Conservation (phyloP, 2,797 vertebrate species). For the Rhinophrynus dorsalis region DNA sequence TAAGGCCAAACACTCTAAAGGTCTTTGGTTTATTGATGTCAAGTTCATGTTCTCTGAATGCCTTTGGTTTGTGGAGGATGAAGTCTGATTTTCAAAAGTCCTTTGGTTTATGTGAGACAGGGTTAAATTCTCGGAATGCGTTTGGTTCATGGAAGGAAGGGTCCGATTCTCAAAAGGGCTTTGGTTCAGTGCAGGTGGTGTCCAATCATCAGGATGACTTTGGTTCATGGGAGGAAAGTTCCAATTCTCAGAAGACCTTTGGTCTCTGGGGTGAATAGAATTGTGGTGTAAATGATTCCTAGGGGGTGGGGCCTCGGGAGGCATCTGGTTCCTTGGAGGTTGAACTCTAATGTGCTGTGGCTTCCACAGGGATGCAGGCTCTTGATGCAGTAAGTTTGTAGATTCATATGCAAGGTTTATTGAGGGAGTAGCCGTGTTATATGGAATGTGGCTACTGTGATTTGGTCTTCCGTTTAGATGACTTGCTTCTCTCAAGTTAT, state of each 20-base stretch:
- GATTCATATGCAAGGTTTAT: slow-evolving; percentile 7
- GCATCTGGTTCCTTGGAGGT: background rate
- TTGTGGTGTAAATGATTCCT: background rate
- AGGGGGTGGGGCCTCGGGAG: background rate
- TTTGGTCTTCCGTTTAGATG: background rate
- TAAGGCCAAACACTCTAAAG: background rate
- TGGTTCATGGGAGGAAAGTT: background rate
- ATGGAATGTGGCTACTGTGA: background rate
- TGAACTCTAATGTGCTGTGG: background rate
- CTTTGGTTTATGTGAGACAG: background rate
- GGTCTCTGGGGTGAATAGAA: background rate
- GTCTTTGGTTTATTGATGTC: too few species aligned
- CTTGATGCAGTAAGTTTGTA: background rate
- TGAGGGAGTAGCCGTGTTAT: background rate
- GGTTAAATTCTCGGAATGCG: background rate
- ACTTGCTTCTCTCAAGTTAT: background rate
- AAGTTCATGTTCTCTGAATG: background rate
- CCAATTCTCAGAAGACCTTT: slow-evolving; percentile 2
- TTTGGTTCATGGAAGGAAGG: background rate
- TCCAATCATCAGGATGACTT: background rate
- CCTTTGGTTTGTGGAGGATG: background rate
- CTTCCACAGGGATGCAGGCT: background rate
- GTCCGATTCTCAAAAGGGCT: background rate
- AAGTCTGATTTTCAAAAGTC: background rate
- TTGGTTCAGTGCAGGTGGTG: background rate